Evolutionary conservation across 2,113 vertebrate species (phyloP), one percentile per base, ranked within the genome.

Genomic region (Osmerus mordax): DNA sequence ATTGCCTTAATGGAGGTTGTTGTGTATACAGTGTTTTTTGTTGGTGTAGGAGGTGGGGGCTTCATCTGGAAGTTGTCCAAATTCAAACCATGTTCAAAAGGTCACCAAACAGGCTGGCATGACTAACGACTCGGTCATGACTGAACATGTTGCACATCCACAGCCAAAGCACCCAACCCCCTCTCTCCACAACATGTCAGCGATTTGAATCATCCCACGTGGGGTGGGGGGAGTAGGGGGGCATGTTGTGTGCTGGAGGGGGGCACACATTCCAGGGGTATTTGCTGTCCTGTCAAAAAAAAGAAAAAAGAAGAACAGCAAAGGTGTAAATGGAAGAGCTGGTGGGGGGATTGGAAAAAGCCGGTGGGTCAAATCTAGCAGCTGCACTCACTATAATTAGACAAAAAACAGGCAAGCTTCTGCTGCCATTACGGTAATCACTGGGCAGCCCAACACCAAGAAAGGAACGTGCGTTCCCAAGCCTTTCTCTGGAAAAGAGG

Each of bases 341-440:
- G 65, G 52, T 14, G 58, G 28, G 18, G 58, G n/a, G n/a, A 52
- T 13, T 8, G 67, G 13, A 14, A 16, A 13, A 8, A 18, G 13
- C 19, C 28, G n/a, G 32, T 3, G 36, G 80, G 69, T 77, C 74
- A 75, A 75, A 82, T 73, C 67, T 77, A 72, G 86, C 90, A 88
- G 90, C 91, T 88, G 90, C 85, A 14, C 73, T 77, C 82, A 80
- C 93, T 93, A 91, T 92, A 91, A 92, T 92, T 93, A 94, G 91
- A 82, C 73, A 72, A 54, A 65, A 71, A 69, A 75, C 82, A 77
- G 63, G 80, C 76, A 25, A 75, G 73, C 72, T 58, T 41, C 74
- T 69, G 63, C 75, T 59, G 32, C 73, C 80, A 81, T 84, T 84
- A 28, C 25, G 25, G 25, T 28, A 83, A 87, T 87, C 88, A 85